A percentile compares a stretch with the other conserved stretches of the same genome.
Conservation (phyloP, 2,113 vertebrate genomes). For the Tetraodon nigroviridis region DNA sequence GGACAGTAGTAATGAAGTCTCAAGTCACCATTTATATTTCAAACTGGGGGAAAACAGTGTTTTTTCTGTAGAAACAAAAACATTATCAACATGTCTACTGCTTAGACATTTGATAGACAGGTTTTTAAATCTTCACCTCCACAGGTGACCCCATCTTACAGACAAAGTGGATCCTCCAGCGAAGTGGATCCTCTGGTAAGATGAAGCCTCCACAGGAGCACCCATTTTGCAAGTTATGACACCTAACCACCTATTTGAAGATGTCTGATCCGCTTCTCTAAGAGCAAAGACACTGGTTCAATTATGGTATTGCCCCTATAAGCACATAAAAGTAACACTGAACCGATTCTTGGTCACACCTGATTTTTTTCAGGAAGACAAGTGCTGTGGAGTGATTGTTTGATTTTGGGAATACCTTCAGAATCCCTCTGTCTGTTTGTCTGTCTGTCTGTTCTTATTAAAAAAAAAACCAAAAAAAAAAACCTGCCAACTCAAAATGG, state of each 20-base stretch:
- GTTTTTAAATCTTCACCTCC: constrained; percentile 24
- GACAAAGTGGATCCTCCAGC: too few species aligned
- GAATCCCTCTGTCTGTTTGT: too few species aligned
- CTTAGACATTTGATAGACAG: constrained; percentile 30
- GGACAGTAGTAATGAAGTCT: background rate
- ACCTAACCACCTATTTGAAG: constrained; percentile 20
- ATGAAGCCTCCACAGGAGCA: constrained; percentile 28
- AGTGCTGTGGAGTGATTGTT: too few species aligned
- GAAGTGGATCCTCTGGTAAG: too few species aligned
- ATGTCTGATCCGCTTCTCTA: constrained; percentile 12
- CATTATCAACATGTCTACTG: constrained; percentile 1
- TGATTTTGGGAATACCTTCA: constrained; percentile 20
- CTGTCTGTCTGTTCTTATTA: too few species aligned
- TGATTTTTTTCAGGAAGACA: constrained; percentile 21
- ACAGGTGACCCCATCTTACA: constrained; percentile 27
- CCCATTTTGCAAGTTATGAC: constrained; percentile 48
- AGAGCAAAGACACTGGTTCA: constrained; percentile 42
- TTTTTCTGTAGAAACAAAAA: too few species aligned
- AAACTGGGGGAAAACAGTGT: background rate
- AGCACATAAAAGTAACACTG: constrained; percentile 46
- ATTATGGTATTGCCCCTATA: constrained; percentile 42
- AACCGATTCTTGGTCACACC: constrained; percentile 54
- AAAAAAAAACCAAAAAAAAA: constrained; percentile 28
- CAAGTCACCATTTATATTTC: background rate
- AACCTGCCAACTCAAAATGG: constrained; percentile 25